These are phyloP conservation scores for Hemiscyllium ocellatum DNA, from an alignment of 2,113 vertebrate species.

Conservation along the genomic window DNA sequence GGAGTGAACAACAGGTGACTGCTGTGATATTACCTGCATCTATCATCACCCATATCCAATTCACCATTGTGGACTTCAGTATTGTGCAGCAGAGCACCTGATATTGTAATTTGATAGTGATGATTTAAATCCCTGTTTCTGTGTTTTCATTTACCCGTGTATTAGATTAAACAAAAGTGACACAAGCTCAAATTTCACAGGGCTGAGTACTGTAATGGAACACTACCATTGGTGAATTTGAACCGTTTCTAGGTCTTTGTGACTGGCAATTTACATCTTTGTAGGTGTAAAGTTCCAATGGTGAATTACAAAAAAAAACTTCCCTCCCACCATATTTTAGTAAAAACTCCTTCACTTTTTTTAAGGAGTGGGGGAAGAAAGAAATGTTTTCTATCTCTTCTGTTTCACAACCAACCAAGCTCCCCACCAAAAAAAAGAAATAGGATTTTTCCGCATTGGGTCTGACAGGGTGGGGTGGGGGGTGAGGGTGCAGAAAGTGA, in stretches of 20 bases:
- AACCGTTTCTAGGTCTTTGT: not conserved
- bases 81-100: not conserved
- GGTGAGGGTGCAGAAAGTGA: not conserved
- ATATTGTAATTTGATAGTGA: not conserved
- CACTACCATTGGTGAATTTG: not conserved
- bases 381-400: not conserved
- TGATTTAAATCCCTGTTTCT: not conserved
- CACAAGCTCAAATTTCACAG: not conserved
- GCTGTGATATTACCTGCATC: not conserved
- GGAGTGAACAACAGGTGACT: too few species aligned
- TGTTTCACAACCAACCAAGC: not conserved
- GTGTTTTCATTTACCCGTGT: not conserved
- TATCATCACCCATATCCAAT: not conserved
- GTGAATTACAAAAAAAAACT: not conserved
- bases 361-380: not conserved
- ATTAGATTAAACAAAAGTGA: not conserved
- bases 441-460: not conserved
- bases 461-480: not conserved
- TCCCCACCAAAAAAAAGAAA: not conserved
- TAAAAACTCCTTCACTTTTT: not conserved
- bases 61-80: not conserved
- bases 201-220: not conserved
- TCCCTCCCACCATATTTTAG: not conserved
- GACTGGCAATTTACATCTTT: not conserved
- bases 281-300: not conserved